Evolutionary conservation across 92 coral and sea anemone species (phyloP).

Genomic region (Palythoa heliodiscus): DNA sequence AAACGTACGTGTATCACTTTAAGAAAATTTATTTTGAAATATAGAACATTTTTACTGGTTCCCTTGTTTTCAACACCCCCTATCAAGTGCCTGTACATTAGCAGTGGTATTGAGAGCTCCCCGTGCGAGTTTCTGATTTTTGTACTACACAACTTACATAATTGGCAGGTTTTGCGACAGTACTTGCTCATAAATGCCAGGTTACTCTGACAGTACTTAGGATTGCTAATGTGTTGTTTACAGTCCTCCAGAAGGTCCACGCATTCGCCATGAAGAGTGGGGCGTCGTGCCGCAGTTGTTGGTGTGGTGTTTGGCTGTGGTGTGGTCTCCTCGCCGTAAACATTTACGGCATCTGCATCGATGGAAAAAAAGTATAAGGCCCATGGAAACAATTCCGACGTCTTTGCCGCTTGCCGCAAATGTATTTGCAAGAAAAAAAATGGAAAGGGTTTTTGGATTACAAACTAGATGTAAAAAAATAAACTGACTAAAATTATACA

Average conservation of each 20-base stretch:
- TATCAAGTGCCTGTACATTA: too few relatives aligned
- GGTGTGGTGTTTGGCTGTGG: neutral
- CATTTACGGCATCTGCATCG: neutral
- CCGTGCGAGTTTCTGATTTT: too few relatives aligned
- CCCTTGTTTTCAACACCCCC: too few relatives aligned
- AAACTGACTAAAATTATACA: too few relatives aligned
- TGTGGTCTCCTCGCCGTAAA: neutral
- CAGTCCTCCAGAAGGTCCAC: slow-evolving; percentile 37
- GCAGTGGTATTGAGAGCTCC: neutral
- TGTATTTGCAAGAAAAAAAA: too few relatives aligned
- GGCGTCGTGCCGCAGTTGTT: neutral
- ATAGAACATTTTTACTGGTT: too few relatives aligned
- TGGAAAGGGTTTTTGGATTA: too few relatives aligned
- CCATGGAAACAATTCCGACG: neutral
- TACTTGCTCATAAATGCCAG: slow-evolving; percentile 42
- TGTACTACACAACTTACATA: slow-evolving; percentile 16
- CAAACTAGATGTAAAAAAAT: too few relatives aligned
- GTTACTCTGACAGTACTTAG: slow-evolving; percentile 36
- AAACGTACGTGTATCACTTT: too few relatives aligned
- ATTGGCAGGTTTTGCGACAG: slow-evolving; percentile 41
- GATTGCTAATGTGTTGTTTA: slow-evolving; percentile 7
- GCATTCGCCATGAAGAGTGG: neutral
- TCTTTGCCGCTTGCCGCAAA: neutral
- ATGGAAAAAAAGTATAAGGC: neutral
- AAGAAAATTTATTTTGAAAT: too few relatives aligned